Evolutionary conservation across 2,797 vertebrate genomes (phyloP).

Genomic region (Tinamus major): DNA sequence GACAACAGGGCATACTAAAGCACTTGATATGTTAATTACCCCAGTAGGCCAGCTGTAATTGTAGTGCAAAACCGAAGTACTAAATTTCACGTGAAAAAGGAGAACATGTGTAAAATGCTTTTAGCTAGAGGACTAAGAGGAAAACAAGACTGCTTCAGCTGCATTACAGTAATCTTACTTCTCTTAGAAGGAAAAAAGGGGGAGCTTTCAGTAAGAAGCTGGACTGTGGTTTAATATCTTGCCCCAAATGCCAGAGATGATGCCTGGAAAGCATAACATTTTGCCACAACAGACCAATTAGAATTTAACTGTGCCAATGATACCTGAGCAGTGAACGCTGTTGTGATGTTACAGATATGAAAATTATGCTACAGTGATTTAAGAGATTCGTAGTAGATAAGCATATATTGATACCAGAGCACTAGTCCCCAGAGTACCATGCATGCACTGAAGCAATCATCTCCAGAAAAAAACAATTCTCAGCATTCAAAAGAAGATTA

Average conservation of each 20-base stretch:
- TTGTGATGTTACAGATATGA: background rate
- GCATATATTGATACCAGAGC: background rate
- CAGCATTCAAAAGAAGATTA: background rate
- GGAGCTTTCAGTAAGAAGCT: background rate
- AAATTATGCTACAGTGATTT: background rate
- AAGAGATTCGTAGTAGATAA: background rate
- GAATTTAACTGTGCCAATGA: background rate
- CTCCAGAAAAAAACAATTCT: background rate
- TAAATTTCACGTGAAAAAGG: background rate
- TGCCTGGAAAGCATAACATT: background rate
- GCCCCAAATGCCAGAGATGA: background rate
- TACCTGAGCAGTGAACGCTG: background rate
- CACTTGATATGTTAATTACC: background rate
- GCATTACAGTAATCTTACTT: background rate
- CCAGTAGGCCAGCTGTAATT: fast-evolving
- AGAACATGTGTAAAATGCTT: background rate
- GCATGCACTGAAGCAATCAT: background rate
- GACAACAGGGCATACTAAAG: background rate
- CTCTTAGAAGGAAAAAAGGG: background rate
- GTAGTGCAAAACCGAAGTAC: background rate
- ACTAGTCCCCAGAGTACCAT: background rate
- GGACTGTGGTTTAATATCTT: background rate
- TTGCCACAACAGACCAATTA: fast-evolving
- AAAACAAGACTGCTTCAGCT: background rate
- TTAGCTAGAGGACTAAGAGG: background rate